Base-by-base conservation (phyloP, 2,888 invertebrate genomes). In the Stenolophus ochropezus region DNA sequence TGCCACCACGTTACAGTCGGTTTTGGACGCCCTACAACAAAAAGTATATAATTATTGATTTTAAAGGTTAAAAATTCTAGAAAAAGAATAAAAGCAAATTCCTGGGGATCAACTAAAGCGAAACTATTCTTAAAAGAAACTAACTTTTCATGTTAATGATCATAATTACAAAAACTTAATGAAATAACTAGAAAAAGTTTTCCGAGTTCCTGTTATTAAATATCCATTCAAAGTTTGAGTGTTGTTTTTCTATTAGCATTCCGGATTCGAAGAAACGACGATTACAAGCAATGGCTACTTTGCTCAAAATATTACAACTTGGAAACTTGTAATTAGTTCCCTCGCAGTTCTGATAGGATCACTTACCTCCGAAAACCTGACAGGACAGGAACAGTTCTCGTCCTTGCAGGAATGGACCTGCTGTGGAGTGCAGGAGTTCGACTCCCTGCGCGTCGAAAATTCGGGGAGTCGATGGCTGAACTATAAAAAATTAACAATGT, bases 331-430 rank as follows among this genome's bases (percentile, higher is more conserved):
- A 79, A 71, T 79, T 71, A 79, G 71, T 58, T 69, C 53, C 71
- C 69, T 65, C 49, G 14, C 4, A 49, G 49, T 74, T 18, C 76
- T 27, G 77, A 51, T 77, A 51, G 49, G 21, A 47, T 69, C 61
- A 71, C 71, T 79, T 91, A 97, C 97, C 97, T 90, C 96, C 96
- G 85, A 92, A 92, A 82, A 96, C 96, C 90, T 96, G 95, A 89
- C 97, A 97, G 83, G 95, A 95, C 82, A 97, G 91, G 85, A 94
- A 93, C 82, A 97, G 91, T 87, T 95, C 94, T 87, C 95, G 95
- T 76, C 96, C 96, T 90, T 97, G 96, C 85, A 96, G 92, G 88
- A 96, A 97, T 11, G 96, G 96, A 75, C 97, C 96, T 23, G 96
- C 95, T 81, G 93, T 91, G 76, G 94, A 93, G 69, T 83, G 81